phyloP scores from a whole-genome alignment of 1,140 invertebrate genomes.

The Phocides pigmalion region DNA sequence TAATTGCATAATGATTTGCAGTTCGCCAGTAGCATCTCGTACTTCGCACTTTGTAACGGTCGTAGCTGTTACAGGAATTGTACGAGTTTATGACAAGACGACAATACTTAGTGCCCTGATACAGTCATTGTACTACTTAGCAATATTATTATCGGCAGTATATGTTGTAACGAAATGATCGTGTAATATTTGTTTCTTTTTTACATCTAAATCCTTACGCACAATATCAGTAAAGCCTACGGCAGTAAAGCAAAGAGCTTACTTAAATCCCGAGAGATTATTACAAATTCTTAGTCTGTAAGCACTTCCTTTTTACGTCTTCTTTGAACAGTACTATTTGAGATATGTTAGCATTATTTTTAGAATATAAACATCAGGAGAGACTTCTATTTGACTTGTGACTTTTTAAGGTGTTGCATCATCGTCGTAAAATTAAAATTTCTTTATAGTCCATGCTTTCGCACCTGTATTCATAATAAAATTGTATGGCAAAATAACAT shows the following conservation, averaged over 20 bases:
- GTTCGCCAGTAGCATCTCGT: conserved; percentile 49
- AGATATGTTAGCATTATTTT: neutral
- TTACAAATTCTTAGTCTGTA: conserved; percentile 2
- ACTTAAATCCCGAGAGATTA: conserved; percentile 10
- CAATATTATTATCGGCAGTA: neutral
- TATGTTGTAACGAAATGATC: conserved; percentile 1
- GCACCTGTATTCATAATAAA: too few relatives aligned
- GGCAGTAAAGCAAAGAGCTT: conserved; percentile 5
- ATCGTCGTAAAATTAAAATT: too few relatives aligned
- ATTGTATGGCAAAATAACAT: too few relatives aligned
- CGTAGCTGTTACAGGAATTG: conserved; percentile 5
- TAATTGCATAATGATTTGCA: conserved; percentile 71
- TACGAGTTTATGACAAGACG: neutral
- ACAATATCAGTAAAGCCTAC: too few relatives aligned
- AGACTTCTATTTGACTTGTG: too few relatives aligned
- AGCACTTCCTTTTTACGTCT: conserved; percentile 19
- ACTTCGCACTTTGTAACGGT: conserved; percentile 44
- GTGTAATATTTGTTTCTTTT: neutral
- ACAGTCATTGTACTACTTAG: neutral
- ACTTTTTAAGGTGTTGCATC: too few relatives aligned
- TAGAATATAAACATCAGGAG: too few relatives aligned
- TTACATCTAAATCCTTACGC: too few relatives aligned
- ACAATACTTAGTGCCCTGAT: neutral
- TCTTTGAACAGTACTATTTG: conserved; percentile 25
- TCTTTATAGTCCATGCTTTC: too few relatives aligned